These are phyloP conservation scores for Acanthochromis polyacanthus DNA, from an alignment of 2,113 vertebrate species.

Conservation along the genomic window DNA sequence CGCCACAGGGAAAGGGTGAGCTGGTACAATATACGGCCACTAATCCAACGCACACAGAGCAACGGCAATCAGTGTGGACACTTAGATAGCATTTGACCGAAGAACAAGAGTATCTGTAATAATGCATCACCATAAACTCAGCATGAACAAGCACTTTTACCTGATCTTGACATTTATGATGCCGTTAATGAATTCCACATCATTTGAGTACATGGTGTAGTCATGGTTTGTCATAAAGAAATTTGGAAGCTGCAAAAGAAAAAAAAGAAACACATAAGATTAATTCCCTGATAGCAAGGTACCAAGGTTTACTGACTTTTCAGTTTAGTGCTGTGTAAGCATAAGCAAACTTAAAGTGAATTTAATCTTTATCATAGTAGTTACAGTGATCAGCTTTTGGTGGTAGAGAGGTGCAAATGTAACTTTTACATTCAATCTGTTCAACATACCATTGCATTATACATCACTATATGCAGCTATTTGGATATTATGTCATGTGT, in stretches of 20 bases:
- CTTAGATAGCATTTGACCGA: not conserved
- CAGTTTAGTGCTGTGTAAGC: no score
- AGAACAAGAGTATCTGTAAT: rapidly evolving
- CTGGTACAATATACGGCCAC: constrained; percentile 84
- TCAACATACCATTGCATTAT: no score
- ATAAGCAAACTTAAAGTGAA: no score
- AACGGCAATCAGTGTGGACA: not conserved
- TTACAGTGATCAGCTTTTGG: no score
- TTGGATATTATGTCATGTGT: no score
- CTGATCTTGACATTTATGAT: constrained; percentile 86
- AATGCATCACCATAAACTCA: rapidly evolving
- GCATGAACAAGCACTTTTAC: constrained; percentile 67
- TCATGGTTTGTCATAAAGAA: constrained; percentile 88
- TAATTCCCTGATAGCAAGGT: not conserved
- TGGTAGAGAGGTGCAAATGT: no score
- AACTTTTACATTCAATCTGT: no score
- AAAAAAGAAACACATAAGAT: constrained; percentile 46
- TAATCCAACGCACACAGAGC: constrained; percentile 50
- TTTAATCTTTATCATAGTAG: no score
- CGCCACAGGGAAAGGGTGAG: constrained; percentile 84
- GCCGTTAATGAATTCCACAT: constrained; percentile 91
- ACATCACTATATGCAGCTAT: no score
- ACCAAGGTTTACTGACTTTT: no score
- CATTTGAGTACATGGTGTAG: constrained; percentile 87
- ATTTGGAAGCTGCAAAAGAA: constrained; percentile 85